phyloP scores from a whole-genome alignment of 2,888 invertebrate genomes.

The Thymelicus acteon region DNA sequence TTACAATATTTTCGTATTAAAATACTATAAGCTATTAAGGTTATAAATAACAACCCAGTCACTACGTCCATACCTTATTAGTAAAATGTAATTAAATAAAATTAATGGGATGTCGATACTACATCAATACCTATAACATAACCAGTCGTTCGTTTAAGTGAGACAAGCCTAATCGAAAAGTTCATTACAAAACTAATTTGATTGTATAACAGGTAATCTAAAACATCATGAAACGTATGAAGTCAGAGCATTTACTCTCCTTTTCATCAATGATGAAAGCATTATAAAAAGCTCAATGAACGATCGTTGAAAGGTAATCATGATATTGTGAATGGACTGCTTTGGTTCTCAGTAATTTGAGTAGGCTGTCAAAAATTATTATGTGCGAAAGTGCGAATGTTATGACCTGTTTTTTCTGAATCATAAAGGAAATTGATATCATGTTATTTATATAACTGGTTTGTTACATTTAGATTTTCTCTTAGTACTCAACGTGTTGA shows the following conservation, averaged over 20 bases:
- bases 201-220: conserved; percentile 28
- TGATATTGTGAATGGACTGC: conserved; percentile 5
- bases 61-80: not conserved
- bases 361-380: not conserved
- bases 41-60: too few species aligned
- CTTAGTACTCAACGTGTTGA: too few species aligned
- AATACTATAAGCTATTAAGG: too few species aligned
- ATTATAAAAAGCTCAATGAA: conserved; percentile 29
- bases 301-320: conserved; percentile 32
- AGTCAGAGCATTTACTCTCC: conserved; percentile 25
- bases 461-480: too few species aligned
- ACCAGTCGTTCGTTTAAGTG: not conserved
- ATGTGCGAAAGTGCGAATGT: too few species aligned
- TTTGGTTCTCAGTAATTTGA: not conserved
- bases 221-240: conserved; percentile 16
- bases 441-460: too few species aligned
- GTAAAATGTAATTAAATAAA: conserved; percentile 15
- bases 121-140: not conserved
- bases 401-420: not conserved
- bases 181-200: conserved; percentile 37
- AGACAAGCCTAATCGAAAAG: conserved; percentile 28
- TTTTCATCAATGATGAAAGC: conserved; percentile 30
- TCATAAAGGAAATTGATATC: not conserved
- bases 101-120: conserved; percentile 18
- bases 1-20: too few species aligned